A percentile compares a stretch with the other conserved stretches of the same genome.
These are phyloP conservation scores for Fratercula arctica DNA, from an alignment of 2,797 vertebrate species.

Conservation along the genomic window DNA sequence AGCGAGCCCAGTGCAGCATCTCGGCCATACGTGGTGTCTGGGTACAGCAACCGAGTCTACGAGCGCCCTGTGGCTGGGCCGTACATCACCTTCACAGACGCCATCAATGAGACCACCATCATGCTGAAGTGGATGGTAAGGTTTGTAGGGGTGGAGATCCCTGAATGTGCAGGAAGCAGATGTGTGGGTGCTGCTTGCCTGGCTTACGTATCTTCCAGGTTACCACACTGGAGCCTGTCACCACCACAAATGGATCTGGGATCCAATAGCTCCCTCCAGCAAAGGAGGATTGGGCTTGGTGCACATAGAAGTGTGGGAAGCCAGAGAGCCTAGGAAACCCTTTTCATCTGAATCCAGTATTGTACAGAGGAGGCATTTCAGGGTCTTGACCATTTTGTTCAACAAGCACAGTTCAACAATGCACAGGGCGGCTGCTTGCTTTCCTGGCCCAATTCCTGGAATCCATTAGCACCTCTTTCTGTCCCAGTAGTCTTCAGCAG, in stretches of 20 bases:
- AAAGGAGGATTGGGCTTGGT: not conserved
- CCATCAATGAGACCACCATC: conserved; percentile 95
- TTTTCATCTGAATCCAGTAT: not conserved
- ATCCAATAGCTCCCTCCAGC: not conserved
- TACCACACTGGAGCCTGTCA: not conserved
- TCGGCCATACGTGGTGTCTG: conserved; percentile 90
- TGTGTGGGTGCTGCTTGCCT: not conserved
- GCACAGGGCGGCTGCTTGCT: not conserved
- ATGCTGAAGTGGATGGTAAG: conserved; percentile 98
- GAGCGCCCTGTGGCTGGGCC: conserved; percentile 91
- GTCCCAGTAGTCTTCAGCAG: not conserved
- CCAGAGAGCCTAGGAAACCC: not conserved
- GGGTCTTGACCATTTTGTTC: not conserved
- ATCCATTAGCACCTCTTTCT: not conserved
- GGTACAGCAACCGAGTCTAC: conserved; percentile 84
- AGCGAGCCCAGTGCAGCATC: conserved; percentile 93
- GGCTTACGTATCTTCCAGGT: not conserved
- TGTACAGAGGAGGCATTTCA: not conserved
- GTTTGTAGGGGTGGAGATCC: not conserved
- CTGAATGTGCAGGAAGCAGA: not conserved
- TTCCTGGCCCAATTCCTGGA: not conserved
- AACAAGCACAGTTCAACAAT: not conserved
- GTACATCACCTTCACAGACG: conserved; percentile 98
- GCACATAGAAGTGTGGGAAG: accelerated
- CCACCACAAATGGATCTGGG: not conserved